Base-by-base conservation (phyloP, 2,797 vertebrate genomes). In the Phalloptychus januarius region DNA sequence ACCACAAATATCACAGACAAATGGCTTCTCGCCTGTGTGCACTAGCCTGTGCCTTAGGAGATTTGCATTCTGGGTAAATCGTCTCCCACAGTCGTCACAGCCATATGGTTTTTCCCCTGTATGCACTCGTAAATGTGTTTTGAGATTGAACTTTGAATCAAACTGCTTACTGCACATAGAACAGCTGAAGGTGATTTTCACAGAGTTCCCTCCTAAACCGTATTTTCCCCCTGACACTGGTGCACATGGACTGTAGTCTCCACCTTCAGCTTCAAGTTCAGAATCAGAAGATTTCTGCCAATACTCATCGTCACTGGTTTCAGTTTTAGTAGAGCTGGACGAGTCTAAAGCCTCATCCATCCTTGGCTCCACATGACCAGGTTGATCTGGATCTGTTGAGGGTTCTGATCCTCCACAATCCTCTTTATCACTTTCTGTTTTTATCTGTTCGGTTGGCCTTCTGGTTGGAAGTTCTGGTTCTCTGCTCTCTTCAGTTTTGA, bases 211-310 rank as follows among this genome's bases (percentile, higher is more conserved):
- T 42, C 65, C 15, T n/a, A 36, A 23, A 44, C 5, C 5, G 15
- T 67, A 10, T 38, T 42, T 44, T 7, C 42, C 38, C 40, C 1
- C 42, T 61, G 74, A 61, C 44, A 33, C 52, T 42, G 73, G 16
- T 61, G 18, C 33, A 16, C 15, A 63, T 25, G 38, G 40, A 40
- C 46, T 52, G 46, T 65, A 33, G 11, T 71, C 33, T 50, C 54
- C 28, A 25, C 61, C 52, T 71, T 80, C 69, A 71, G 13, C 76
- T 71, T 80, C 74, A 50, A 48, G 54, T 63, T 46, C 79, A 71
- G 67, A 75, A 38, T 72, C 74, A 31, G 79, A 71, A n/a, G 67
- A 71, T n/a, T 71, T 75, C 52, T 50, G 79, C 79, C 73, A 71
- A 50, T 75, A 52, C 0, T 80, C 74, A 50, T 75, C 67, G 20